These are phyloP conservation scores for Kryptolebias marmoratus DNA, from an alignment of 2,113 vertebrate genomes.

Conservation along the genomic window DNA sequence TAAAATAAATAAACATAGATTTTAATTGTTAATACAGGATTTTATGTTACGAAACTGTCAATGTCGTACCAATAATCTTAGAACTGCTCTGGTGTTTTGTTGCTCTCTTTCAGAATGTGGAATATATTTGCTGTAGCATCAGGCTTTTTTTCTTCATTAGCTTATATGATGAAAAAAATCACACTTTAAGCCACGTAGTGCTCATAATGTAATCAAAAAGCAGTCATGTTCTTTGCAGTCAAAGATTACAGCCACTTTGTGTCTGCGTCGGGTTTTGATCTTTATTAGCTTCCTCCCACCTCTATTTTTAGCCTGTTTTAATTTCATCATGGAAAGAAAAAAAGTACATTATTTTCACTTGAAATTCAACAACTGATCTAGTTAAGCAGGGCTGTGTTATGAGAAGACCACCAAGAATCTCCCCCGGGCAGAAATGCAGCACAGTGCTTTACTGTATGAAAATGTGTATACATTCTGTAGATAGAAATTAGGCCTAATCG, in stretches of 20 bases:
- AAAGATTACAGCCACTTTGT: slow-evolving; percentile 26
- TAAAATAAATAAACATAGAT: neutral
- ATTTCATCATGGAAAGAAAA: slow-evolving; percentile 37
- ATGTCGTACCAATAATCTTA: neutral
- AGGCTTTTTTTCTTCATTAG: too few relatives aligned
- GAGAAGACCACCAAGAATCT: slow-evolving; percentile 49
- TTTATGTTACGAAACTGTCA: neutral
- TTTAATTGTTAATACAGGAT: neutral
- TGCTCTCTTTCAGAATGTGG: neutral
- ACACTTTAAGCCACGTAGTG: slow-evolving; percentile 13
- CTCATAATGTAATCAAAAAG: slow-evolving; percentile 27
- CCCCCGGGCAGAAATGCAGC: slow-evolving; percentile 25
- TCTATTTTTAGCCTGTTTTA: slow-evolving; percentile 29
- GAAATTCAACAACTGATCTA: slow-evolving; percentile 54
- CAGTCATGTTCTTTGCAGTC: slow-evolving; percentile 27
- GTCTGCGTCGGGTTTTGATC: slow-evolving; percentile 34
- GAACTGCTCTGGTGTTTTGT: accelerated
- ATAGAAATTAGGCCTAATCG: slow-evolving; percentile 61
- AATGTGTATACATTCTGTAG: slow-evolving; percentile 48
- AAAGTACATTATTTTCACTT: slow-evolving; percentile 53
- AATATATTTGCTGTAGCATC: neutral
- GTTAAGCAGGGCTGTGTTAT: slow-evolving; percentile 55
- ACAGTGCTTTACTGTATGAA: slow-evolving; percentile 29
- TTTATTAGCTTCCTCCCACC: slow-evolving; percentile 33
- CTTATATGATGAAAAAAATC: neutral